phyloP scores from a whole-genome alignment of 1,140 invertebrate genomes.

The Drosophila takahashii region DNA sequence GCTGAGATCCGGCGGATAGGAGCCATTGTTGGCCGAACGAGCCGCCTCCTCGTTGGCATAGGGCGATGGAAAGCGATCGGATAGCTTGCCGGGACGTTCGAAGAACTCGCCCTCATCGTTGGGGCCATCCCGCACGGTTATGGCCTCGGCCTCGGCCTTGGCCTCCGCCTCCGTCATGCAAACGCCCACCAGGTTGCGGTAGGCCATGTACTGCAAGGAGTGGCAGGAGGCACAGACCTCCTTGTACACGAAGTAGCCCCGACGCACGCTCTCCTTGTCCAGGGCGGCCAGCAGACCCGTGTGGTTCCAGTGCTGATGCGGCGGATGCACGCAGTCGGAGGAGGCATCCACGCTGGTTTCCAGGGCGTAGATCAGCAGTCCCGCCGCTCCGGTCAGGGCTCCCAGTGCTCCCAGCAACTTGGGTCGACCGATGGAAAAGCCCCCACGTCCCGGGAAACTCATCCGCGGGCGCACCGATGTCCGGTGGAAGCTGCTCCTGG shows the following conservation, averaged over 20 bases:
- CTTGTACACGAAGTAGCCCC: slow-evolving; percentile 99
- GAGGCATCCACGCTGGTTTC: slow-evolving; percentile 94
- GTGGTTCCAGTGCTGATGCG: slow-evolving; percentile 93
- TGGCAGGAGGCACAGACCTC: slow-evolving; percentile 99
- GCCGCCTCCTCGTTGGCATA: slow-evolving; percentile 98
- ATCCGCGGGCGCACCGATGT: slow-evolving; percentile 11
- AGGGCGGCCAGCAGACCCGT: slow-evolving; percentile 90
- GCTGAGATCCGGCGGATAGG: slow-evolving; percentile 97
- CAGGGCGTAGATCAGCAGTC: slow-evolving; percentile 92
- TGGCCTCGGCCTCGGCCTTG: slow-evolving; percentile 95
- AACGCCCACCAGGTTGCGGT: slow-evolving; percentile 95
- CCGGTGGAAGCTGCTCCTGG: slow-evolving; percentile 11
- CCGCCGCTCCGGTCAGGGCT: slow-evolving; percentile 91
- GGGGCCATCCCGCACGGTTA: slow-evolving; percentile 95
- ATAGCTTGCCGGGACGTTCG: slow-evolving; percentile 96
- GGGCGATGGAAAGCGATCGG: slow-evolving; percentile 94
- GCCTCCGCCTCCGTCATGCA: slow-evolving; percentile 97
- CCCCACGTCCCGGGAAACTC: slow-evolving; percentile 6
- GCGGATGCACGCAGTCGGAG: slow-evolving; percentile 91
- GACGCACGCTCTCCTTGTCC: slow-evolving; percentile 93
- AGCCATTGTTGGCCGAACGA: slow-evolving; percentile 95
- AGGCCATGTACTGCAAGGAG: slow-evolving; percentile 95
- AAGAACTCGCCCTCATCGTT: slow-evolving; percentile 96
- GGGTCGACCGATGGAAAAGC: not conserved
- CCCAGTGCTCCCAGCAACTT: slow-evolving; percentile 85